phyloP scores from a whole-genome alignment of 2,113 vertebrate genomes.

The Serilophus lunatus region DNA sequence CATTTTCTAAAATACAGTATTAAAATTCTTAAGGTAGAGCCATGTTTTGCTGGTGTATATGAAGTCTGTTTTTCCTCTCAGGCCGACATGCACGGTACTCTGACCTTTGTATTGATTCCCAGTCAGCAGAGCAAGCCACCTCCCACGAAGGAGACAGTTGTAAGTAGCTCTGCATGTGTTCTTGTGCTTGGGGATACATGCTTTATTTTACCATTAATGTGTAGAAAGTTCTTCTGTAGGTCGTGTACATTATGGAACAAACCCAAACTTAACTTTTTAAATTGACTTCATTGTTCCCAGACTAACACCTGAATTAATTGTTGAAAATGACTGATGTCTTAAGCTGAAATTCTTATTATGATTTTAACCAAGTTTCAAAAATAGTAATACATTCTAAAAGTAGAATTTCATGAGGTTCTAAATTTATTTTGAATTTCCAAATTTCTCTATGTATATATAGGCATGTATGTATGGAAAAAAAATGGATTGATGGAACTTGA shows the following conservation, averaged over 20 bases:
- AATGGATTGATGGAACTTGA: not conserved
- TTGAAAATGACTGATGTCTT: not conserved
- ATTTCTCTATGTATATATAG: not conserved
- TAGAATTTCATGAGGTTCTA: not conserved
- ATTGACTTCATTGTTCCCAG: not conserved
- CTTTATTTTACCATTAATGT: not conserved
- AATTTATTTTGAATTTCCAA: not conserved
- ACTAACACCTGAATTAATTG: not conserved
- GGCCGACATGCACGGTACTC: conserved; percentile 94
- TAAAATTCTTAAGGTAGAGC: not conserved
- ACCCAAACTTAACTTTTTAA: not conserved
- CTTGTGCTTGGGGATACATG: not conserved
- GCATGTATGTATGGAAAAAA: not conserved
- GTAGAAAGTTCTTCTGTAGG: not conserved
- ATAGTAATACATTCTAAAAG: not conserved
- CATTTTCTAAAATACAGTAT: not conserved
- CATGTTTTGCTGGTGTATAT: not conserved
- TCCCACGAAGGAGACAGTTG: conserved; percentile 87
- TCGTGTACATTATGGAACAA: not conserved
- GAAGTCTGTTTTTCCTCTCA: conserved; percentile 60
- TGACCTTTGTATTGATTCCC: conserved; percentile 94
- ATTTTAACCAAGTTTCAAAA: not conserved
- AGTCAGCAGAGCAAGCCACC: conserved; percentile 86
- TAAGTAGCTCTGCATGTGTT: conserved; percentile 72
- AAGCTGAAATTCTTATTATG: not conserved